These are phyloP conservation scores for Ondatra zibethicus DNA, from an alignment of 2,113 vertebrate genomes.

Conservation along the genomic window DNA sequence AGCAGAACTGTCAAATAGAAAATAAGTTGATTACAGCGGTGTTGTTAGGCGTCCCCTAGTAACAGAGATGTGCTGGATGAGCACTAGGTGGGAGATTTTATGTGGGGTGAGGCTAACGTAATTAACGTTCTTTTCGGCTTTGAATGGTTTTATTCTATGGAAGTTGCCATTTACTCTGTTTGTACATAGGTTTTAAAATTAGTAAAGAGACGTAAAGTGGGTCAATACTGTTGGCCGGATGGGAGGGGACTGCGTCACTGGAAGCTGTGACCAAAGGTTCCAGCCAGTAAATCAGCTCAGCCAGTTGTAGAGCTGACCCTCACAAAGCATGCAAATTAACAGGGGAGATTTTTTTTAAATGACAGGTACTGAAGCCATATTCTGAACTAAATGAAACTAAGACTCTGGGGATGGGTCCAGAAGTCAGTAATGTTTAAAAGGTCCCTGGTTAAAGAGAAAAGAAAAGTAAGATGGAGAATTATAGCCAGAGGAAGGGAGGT, in stretches of 20 bases:
- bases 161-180: conserved; percentile 20
- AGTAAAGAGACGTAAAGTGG: conserved; percentile 7
- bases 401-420: background rate
- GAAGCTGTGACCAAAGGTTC: background rate
- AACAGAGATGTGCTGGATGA: background rate
- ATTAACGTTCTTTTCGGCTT: background rate
- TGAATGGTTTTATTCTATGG: background rate
- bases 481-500: background rate
- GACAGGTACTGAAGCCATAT: background rate
- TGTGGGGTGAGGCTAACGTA: background rate
- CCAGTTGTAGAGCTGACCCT: background rate
- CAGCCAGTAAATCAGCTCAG: conserved; percentile 32
- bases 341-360: background rate
- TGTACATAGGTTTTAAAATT: conserved; percentile 42
- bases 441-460: background rate
- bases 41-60: background rate
- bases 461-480: background rate
- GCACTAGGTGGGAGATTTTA: background rate
- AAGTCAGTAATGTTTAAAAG: background rate
- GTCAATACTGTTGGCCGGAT: conserved; percentile 54
- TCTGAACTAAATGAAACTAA: background rate
- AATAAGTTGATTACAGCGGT: background rate
- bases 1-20: background rate
- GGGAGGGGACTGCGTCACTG: background rate
- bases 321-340: background rate